Evolutionary conservation across 2,888 invertebrate species (phyloP), one percentile per base, ranked within the genome.

Genomic region (Macaria notata): DNA sequence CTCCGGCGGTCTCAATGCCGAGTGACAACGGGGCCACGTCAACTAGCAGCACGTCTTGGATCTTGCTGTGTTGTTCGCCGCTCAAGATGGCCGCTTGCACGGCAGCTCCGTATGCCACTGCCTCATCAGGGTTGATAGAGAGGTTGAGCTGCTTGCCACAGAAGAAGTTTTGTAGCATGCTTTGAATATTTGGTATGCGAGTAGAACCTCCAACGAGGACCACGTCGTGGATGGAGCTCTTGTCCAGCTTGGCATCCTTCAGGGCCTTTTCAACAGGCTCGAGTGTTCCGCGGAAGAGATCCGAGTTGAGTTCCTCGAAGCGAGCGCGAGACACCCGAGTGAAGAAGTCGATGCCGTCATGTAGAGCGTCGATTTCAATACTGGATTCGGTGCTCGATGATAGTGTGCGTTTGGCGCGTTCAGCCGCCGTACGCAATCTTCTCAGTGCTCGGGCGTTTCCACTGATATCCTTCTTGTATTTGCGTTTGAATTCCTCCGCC

Each of bases 121-220:
- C 96, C 78, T 96, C 96, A 70, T 96, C 96, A 0, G 96, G 96
- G 76, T 96, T 96, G 70, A 96, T 95, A 4, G 95, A 95, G 33
- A 95, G 84, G 75, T 95, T 95, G 4, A 96, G 83, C 43, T 93
- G 87, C 79, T 95, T 96, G 33, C 95, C 95, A 66, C 93, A 93
- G 92, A 96, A 96, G 89, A 94, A 96, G 81, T 94, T 94, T 81
- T 95, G 94, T 33, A 96, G 84, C 78, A 96, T 91, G 64, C 86
- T 94, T 78, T 96, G 96, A 49, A 96, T 94, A 78, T 96, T 96
- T 0, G 96, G 96, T 50, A 96, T 96, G 50, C 96, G 93, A 0
- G 95, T 96, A 0, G 96, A 96, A 29, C 96, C 96, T 9, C 97
- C 96, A 33, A 97, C 96, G 8, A 97, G 88, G 0, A 96, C 96